phyloP scores from a whole-genome alignment of 2,888 invertebrate genomes.

The Prosopocoilus inquinatus region DNA sequence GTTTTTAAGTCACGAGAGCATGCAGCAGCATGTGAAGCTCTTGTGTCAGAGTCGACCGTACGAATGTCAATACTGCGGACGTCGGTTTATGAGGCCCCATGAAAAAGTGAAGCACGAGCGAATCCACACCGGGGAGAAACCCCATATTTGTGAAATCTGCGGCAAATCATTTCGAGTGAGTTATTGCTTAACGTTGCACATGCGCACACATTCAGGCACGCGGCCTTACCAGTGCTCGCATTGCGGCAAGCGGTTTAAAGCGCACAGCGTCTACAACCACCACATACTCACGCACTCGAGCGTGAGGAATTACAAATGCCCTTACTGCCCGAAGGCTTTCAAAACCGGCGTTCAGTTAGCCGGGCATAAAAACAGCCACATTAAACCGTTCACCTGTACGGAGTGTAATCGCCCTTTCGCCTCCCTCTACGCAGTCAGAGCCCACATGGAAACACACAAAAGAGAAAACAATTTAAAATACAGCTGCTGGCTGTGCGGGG shows the following conservation, averaged over 20 bases:
- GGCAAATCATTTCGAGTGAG: slow-evolving; percentile 78
- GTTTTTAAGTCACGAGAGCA: slow-evolving; percentile 40
- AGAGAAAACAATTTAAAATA: slow-evolving; percentile 69
- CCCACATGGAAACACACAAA: slow-evolving; percentile 73
- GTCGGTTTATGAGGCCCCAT: slow-evolving; percentile 70
- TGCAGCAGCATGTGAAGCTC: slow-evolving; percentile 41
- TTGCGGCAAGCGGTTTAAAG: slow-evolving; percentile 73
- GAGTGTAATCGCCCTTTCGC: slow-evolving; percentile 78
- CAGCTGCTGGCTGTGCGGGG: slow-evolving; percentile 70
- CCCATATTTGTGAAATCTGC: slow-evolving; percentile 75
- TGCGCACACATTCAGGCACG: slow-evolving; percentile 77
- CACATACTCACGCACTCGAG: slow-evolving; percentile 74
- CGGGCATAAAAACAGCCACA: slow-evolving; percentile 78
- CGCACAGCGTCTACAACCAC: slow-evolving; percentile 77
- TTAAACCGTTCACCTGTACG: slow-evolving; percentile 75
- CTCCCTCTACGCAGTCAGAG: slow-evolving; percentile 72
- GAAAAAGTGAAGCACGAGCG: slow-evolving; percentile 83
- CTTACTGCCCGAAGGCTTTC: slow-evolving; percentile 75
- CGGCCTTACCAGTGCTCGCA: slow-evolving; percentile 73
- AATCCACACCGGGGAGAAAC: slow-evolving; percentile 79
- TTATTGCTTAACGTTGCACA: slow-evolving; percentile 75
- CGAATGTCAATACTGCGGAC: slow-evolving; percentile 69
- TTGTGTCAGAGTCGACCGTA: slow-evolving; percentile 55
- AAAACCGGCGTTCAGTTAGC: slow-evolving; percentile 77
- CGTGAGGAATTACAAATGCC: slow-evolving; percentile 73